These are phyloP conservation scores for Chrysochloris asiatica DNA, from an alignment of 2,113 vertebrate genomes.

Conservation along the genomic window DNA sequence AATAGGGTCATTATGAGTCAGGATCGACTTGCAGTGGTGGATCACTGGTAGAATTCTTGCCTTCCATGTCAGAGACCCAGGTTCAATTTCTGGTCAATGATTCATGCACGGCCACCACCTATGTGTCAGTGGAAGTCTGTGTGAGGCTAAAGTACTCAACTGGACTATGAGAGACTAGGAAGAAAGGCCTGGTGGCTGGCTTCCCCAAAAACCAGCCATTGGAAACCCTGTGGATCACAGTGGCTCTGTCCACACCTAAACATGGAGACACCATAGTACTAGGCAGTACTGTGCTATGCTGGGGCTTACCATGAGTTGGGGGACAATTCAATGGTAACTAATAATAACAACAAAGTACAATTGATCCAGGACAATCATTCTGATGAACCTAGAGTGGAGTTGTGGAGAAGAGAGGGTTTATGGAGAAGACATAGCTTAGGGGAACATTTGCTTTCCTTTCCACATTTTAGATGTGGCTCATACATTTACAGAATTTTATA, in stretches of 20 bases:
- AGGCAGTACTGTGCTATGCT: background rate
- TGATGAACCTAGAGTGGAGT: too few relatives aligned
- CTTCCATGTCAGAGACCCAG: background rate
- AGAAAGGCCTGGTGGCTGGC: background rate
- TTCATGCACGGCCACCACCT: background rate
- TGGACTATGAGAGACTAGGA: background rate
- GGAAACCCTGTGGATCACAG: background rate
- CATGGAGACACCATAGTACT: background rate
- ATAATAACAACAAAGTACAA: background rate
- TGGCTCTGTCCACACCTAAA: background rate
- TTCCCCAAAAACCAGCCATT: background rate
- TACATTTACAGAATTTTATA: background rate
- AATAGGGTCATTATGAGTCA: too few relatives aligned
- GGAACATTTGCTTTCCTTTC: background rate
- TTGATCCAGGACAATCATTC: background rate
- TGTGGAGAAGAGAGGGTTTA: background rate
- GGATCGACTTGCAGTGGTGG: too few relatives aligned
- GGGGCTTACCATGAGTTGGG: background rate
- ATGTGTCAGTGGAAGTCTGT: background rate
- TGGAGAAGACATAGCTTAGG: background rate
- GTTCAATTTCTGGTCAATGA: background rate
- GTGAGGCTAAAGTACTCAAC: background rate
- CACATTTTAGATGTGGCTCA: background rate
- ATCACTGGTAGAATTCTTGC: background rate
- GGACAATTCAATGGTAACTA: background rate